Percentiles rank a stretch among this genome's conserved stretches.
phyloP scores from a whole-genome alignment of 2,113 vertebrate genomes.

The Ascaphus truei region DNA sequence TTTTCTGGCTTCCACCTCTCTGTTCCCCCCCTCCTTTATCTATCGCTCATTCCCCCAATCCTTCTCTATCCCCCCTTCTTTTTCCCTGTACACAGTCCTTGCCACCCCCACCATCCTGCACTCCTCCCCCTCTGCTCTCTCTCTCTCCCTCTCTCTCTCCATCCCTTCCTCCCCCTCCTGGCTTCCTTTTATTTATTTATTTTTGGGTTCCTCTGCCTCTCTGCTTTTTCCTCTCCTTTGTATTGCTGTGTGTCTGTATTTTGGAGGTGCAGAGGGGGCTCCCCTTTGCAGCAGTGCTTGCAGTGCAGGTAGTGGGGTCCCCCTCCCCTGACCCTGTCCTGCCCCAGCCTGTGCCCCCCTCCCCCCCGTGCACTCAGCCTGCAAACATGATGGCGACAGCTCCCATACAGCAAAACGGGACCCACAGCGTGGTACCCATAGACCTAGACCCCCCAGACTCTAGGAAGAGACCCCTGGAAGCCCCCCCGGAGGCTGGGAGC shows the following conservation, averaged over 20 bases:
- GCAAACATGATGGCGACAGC: constrained; percentile 80
- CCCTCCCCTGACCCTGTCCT: constrained; percentile 32
- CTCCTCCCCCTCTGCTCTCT: constrained; percentile 32
- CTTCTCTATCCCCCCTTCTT: constrained; percentile 38
- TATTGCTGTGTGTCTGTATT: constrained; percentile 27
- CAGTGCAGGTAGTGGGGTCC: constrained; percentile 47
- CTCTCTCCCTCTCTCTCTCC: constrained; percentile 58
- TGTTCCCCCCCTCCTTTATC: constrained; percentile 50
- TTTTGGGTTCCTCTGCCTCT: constrained; percentile 24
- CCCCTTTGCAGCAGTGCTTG: constrained; percentile 49
- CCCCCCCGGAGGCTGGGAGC: constrained; percentile 75
- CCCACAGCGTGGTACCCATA: constrained; percentile 73
- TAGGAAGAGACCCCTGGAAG: constrained; percentile 74
- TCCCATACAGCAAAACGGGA: constrained; percentile 79
- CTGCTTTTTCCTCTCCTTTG: constrained; percentile 16
- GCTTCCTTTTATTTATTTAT: constrained; percentile 48
- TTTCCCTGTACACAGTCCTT: constrained; percentile 43
- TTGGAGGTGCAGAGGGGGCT: constrained; percentile 35
- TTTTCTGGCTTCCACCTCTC: constrained; percentile 45
- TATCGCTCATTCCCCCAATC: constrained; percentile 47
- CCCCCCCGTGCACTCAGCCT: constrained; percentile 44
- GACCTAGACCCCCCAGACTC: constrained; percentile 76
- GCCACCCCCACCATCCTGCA: constrained; percentile 42
- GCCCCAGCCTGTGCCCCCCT: neutral
- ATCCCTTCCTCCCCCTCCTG: constrained; percentile 56